phyloP scores from a whole-genome alignment of 1,140 invertebrate genomes.

The Leptinotarsa undecemlineata region DNA sequence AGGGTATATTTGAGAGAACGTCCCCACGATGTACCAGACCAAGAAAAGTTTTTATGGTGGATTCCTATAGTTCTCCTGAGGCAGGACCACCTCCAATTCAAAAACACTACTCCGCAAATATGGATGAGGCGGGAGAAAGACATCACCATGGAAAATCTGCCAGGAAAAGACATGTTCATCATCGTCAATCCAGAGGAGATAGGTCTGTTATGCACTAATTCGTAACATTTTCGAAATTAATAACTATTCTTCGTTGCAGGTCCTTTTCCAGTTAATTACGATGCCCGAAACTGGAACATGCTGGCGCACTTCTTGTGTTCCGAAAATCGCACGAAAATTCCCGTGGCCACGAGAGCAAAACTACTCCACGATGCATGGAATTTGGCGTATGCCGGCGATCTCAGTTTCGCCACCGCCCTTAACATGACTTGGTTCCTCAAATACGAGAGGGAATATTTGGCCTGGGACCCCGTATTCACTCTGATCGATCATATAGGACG shows the following conservation, averaged over 20 bases:
- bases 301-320: slow-evolving; percentile 66
- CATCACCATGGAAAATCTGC: slow-evolving; percentile 58
- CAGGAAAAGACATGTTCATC: slow-evolving; percentile 64
- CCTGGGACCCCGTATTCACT: slow-evolving; percentile 78
- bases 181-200: slow-evolving; percentile 82
- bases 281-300: slow-evolving; percentile 76
- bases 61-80: slow-evolving; percentile 66
- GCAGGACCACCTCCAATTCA: slow-evolving; percentile 62
- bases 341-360: slow-evolving; percentile 72
- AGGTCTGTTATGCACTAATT: slow-evolving; percentile 55
- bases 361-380: slow-evolving; percentile 79
- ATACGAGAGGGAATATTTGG: slow-evolving; percentile 70
- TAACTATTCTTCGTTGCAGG: slow-evolving; percentile 54
- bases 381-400: slow-evolving; percentile 74
- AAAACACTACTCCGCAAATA: slow-evolving; percentile 57
- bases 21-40: slow-evolving; percentile 67
- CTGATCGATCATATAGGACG: slow-evolving; percentile 77
- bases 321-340: slow-evolving; percentile 62
- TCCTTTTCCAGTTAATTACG: slow-evolving; percentile 83
- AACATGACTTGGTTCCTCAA: slow-evolving; percentile 77
- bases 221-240: background rate
- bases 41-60: slow-evolving; percentile 70
- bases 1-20: slow-evolving; percentile 71
- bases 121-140: slow-evolving; percentile 66
- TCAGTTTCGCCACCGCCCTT: slow-evolving; percentile 70